Evolutionary conservation across 2,888 invertebrate species (phyloP), one percentile per base, ranked within the genome.

Genomic region (Drosophila pseudotakahashii): DNA sequence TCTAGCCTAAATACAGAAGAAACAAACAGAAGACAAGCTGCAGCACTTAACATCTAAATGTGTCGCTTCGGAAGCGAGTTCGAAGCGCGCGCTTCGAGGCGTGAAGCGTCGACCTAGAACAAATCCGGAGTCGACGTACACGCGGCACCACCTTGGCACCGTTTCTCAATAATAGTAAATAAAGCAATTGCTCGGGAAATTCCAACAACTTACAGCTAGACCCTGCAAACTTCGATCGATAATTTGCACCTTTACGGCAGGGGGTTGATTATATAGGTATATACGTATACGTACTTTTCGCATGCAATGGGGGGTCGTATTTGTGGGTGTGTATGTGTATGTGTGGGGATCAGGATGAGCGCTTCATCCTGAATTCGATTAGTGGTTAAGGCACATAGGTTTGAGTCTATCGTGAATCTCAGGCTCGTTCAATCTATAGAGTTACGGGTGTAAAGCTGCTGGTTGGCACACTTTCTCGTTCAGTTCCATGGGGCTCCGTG

Each of bases 81-180:
- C 66, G 71, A 75, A 81, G 69, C 77, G 70, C 66, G 70, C 83
- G 63, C 81, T 58, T 69, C 70, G 62, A 69, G 54, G 78, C 86
- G 81, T 88, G 74, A 88, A 88, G 74, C 57, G 61, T 44, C 47
- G 51, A 52, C 47, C 50, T 53, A 67, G 61, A 26, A 55, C 48
- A 37, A 67, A 67, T 71, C 69, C 36, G 53, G 50, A 50, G 55
- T 42, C 66, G 47, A 47, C 47, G 47, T 47, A 54, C 81, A 81
- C 74, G 64, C 77, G 81, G 74, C 88, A 84, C 87, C 81, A 74
- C 84, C 88, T 88, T 85, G 86, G 83, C 84, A 83, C 86, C 86
- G 51, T 55, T 75, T 67, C 64, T 55, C 19, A 30, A 26, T 26
- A 48, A 36, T 60, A 39, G 70, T 76, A 83, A 83, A 83, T 75